phyloP scores from a whole-genome alignment of 2,888 invertebrate genomes.

The Acleris laterana region DNA sequence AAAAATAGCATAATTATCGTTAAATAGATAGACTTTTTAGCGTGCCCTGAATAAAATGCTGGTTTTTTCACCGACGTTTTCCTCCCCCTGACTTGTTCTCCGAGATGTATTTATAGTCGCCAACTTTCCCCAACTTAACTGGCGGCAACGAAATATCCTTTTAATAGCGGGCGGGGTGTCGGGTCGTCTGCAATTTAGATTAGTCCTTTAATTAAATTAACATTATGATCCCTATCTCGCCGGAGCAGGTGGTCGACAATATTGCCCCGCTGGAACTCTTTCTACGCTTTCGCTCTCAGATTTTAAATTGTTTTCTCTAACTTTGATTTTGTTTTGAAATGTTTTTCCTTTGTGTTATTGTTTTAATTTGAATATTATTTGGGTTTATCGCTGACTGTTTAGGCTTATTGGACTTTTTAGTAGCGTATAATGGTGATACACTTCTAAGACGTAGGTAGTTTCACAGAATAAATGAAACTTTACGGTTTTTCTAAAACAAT shows the following conservation, averaged over 20 bases:
- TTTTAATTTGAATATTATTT: slow-evolving; percentile 35
- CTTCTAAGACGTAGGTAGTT: not conserved
- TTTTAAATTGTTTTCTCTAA: slow-evolving; percentile 46
- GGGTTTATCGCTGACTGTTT: not conserved
- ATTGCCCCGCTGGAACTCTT: slow-evolving; percentile 70
- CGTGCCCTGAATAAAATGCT: slow-evolving; percentile 39
- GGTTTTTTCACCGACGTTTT: slow-evolving; percentile 61
- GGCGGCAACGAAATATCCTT: slow-evolving; percentile 80
- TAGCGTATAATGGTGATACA: not conserved
- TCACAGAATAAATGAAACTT: no score
- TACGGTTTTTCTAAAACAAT: no score
- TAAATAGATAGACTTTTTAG: slow-evolving; percentile 7
- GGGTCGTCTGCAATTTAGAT: slow-evolving; percentile 85
- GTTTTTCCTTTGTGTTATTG: slow-evolving; percentile 46
- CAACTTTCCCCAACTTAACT: slow-evolving; percentile 75
- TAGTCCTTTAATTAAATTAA: slow-evolving; percentile 85
- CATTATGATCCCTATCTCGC: slow-evolving; percentile 82
- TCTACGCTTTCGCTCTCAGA: slow-evolving; percentile 26
- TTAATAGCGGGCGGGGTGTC: slow-evolving; percentile 80
- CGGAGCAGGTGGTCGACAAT: slow-evolving; percentile 78
- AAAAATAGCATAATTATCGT: not conserved
- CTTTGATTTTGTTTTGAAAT: slow-evolving; percentile 57
- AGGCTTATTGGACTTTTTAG: not conserved
- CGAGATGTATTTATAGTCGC: slow-evolving; percentile 75
- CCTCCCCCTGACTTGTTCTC: slow-evolving; percentile 64